Evolutionary conservation across 2,888 invertebrate genomes (phyloP).

Genomic region (Bimastos eiseni): DNA sequence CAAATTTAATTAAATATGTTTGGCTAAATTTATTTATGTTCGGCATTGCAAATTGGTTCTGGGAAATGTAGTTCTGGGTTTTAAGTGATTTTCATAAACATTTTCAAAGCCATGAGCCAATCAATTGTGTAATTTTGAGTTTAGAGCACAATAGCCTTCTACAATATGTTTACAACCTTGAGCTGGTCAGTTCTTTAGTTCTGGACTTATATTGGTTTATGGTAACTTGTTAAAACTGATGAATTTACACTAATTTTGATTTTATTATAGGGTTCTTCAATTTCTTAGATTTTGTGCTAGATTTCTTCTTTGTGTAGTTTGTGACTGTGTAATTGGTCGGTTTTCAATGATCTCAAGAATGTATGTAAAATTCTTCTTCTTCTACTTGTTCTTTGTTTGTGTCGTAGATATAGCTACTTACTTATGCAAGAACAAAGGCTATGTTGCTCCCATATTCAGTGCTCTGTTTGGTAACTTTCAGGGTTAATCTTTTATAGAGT

Average conservation of each 20-base stretch:
- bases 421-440: neutral
- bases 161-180: neutral
- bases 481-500: neutral
- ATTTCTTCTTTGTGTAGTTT: constrained; percentile 14
- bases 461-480: neutral
- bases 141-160: no score
- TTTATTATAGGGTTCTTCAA: constrained; percentile 14
- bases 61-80: neutral
- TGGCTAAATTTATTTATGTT: neutral
- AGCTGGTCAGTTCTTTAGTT: neutral
- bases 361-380: neutral
- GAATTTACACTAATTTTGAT: neutral
- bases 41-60: neutral
- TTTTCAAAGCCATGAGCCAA: neutral
- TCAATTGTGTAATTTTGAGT: neutral
- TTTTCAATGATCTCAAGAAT: constrained; percentile 21
- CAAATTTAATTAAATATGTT: neutral
- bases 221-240: neutral
- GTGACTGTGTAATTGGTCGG: constrained; percentile 22
- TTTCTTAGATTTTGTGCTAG: constrained; percentile 4
- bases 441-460: neutral
- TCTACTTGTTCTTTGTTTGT: constrained; percentile 22
- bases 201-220: neutral
- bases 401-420: neutral
- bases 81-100: neutral